Evolutionary conservation across 2,797 vertebrate genomes (phyloP).

Genomic region (Danio tinwini): DNA sequence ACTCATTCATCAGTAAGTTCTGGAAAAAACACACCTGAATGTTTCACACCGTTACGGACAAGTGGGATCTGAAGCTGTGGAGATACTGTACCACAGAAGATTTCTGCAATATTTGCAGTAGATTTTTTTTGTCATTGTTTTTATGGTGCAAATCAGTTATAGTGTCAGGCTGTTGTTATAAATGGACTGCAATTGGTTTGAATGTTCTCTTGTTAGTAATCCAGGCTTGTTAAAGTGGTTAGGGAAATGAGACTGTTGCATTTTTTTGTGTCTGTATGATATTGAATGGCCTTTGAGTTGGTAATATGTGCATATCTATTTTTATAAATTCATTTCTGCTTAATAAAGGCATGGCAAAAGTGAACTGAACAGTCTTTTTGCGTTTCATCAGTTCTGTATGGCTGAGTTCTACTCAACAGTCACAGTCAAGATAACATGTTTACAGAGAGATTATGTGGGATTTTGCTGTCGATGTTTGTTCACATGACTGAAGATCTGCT

Average conservation of each 20-base stretch:
- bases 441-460: slow-evolving; percentile 26
- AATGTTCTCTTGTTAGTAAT: slow-evolving; percentile 1
- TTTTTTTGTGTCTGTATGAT: slow-evolving; percentile 1
- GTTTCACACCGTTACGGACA: not conserved
- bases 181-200: slow-evolving; percentile 3
- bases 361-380: slow-evolving; percentile 17
- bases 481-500: slow-evolving; percentile 9
- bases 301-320: slow-evolving; percentile 42
- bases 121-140: not conserved
- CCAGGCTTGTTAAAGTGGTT: not conserved
- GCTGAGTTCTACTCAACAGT: not conserved
- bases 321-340: slow-evolving; percentile 63
- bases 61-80: slow-evolving; percentile 50
- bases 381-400: not conserved
- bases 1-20: slow-evolving; percentile 52
- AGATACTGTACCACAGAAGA: slow-evolving; percentile 41
- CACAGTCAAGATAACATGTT: slow-evolving; percentile 1
- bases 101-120: slow-evolving; percentile 65
- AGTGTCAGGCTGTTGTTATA: slow-evolving; percentile 21
- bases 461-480: not conserved
- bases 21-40: slow-evolving; percentile 21
- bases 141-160: not conserved
- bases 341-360: slow-evolving; percentile 68
- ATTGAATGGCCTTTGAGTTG: slow-evolving; percentile 10
- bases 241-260: slow-evolving; percentile 7